Conservation (phyloP, 2,113 vertebrate species). For the Hassar affinis region DNA sequence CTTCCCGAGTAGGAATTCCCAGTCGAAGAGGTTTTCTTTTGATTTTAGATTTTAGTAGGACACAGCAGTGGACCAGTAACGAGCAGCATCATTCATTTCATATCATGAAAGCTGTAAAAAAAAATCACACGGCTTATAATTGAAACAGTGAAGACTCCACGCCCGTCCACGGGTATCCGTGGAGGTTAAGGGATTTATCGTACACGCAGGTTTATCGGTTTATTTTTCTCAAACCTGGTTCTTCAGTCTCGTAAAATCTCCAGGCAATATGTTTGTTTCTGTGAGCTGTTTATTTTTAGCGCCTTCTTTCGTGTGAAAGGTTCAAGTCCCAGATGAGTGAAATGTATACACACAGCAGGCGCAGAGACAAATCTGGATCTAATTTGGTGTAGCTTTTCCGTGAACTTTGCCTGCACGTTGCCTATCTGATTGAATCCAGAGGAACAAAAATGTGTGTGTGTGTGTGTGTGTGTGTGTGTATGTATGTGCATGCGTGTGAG, state of each 20-base stretch:
- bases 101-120: no score
- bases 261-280: background rate
- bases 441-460: background rate
- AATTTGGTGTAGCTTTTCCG: constrained; percentile 86
- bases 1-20: no score
- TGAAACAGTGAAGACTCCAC: no score
- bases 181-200: background rate
- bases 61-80: background rate
- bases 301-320: background rate
- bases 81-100: no score
- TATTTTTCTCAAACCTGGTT: background rate
- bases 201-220: background rate
- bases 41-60: background rate
- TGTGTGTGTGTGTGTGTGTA: background rate
- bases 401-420: constrained; percentile 90
- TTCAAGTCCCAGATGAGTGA: constrained; percentile 54
- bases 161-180: background rate
- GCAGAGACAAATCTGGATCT: constrained; percentile 79
- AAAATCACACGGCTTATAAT: background rate
- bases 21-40: background rate
- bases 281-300: constrained; percentile 49
- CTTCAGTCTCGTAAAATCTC: background rate
- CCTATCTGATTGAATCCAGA: constrained; percentile 54
- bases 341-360: constrained; percentile 47
- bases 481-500: background rate